Percentiles rank a stretch among this genome's conserved stretches.
Conservation (phyloP, 2,113 vertebrate species). For the Pseudolaguvia tuberculata region DNA sequence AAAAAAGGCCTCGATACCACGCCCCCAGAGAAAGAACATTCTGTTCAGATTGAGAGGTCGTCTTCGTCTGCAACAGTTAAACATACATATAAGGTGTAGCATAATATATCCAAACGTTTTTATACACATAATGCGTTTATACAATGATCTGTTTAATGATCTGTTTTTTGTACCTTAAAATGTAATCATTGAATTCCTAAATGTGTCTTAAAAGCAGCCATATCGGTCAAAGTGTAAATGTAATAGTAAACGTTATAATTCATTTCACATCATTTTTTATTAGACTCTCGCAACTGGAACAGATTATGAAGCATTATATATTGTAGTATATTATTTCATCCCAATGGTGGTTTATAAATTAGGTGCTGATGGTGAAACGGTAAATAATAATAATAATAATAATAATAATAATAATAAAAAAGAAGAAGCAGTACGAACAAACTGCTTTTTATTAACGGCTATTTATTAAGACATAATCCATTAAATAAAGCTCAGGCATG, state of each 20-base stretch:
- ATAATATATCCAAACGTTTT: background rate
- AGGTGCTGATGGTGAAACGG: background rate
- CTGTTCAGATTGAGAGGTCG: slow-evolving; percentile 63
- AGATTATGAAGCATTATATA: slow-evolving; percentile 7
- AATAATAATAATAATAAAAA: too few species aligned
- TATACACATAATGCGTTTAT: background rate
- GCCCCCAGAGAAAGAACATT: slow-evolving; percentile 64
- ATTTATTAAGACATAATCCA: background rate
- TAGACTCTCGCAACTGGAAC: background rate
- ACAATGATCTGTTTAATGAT: too few species aligned
- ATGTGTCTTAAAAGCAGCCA: background rate
- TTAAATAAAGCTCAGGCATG: background rate
- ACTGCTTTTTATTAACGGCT: background rate
- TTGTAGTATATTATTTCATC: background rate
- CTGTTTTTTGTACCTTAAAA: background rate
- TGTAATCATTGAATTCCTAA: background rate
- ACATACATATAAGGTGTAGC: slow-evolving; percentile 60
- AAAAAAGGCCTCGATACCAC: slow-evolving; percentile 57
- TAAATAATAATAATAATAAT: background rate
- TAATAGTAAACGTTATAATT: slow-evolving; percentile 3
- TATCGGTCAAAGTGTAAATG: background rate
- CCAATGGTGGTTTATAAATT: background rate
- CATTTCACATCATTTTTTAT: background rate
- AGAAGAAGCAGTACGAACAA: background rate
- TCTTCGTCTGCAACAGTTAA: slow-evolving; percentile 55